phyloP scores from a whole-genome alignment of 2,797 vertebrate genomes.

The Acanthornis magna region DNA sequence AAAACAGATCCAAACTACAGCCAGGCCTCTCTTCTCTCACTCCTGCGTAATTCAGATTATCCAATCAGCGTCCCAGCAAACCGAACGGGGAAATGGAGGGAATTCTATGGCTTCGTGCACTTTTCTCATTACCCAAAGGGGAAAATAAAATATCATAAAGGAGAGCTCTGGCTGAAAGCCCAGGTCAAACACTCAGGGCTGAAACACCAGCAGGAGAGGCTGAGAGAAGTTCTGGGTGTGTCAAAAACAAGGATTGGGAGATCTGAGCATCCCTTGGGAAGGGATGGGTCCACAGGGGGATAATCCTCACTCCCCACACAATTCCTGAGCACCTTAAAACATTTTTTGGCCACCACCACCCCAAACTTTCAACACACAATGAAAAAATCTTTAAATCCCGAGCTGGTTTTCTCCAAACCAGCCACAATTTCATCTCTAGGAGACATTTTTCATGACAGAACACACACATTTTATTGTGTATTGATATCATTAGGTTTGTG shows the following conservation, averaged over 20 bases:
- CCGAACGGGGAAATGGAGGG: neutral
- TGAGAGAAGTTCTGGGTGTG: neutral
- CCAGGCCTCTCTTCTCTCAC: neutral
- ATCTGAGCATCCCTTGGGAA: neutral
- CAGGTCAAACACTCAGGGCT: neutral
- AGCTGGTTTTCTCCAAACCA: neutral
- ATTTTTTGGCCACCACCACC: neutral
- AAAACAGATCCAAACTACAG: neutral
- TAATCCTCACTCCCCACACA: neutral
- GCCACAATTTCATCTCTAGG: neutral
- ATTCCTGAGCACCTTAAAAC: neutral
- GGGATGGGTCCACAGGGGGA: too few species aligned
- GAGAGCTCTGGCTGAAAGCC: neutral
- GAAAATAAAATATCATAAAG: neutral
- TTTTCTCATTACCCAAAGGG: neutral
- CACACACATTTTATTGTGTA: neutral
- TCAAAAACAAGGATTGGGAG: neutral
- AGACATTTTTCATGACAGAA: neutral
- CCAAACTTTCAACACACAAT: neutral
- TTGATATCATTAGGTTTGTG: neutral
- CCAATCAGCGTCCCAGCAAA: rapidly evolving
- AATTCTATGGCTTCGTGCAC: neutral
- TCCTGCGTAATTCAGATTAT: neutral
- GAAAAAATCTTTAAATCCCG: neutral
- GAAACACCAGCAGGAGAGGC: too few species aligned